Percentiles rank a stretch among this genome's conserved stretches.
phyloP scores from a whole-genome alignment of 2,113 vertebrate genomes.

The Lepidothrix coronata region DNA sequence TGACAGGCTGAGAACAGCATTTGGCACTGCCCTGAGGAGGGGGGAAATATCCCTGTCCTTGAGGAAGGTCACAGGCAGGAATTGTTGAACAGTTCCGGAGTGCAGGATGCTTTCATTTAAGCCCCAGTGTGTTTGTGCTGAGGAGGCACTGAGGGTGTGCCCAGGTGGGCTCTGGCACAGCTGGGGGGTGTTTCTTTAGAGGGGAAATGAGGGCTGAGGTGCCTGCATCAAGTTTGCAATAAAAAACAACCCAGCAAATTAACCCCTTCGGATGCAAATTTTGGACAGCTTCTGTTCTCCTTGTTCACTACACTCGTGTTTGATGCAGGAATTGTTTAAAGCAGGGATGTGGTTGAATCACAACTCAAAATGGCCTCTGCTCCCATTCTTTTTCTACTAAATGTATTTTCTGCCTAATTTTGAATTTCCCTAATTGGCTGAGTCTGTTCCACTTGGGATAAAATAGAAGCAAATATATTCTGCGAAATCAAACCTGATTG shows the following conservation, averaged over 20 bases:
- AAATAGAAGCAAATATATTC: not conserved
- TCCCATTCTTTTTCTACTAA: not conserved
- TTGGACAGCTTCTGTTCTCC: not conserved
- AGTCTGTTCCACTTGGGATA: not conserved
- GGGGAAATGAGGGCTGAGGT: not conserved
- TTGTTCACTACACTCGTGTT: not conserved
- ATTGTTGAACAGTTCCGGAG: not conserved
- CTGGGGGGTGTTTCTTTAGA: not conserved
- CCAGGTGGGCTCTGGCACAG: not conserved
- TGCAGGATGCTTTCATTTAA: not conserved
- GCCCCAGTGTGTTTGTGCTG: rapidly evolving
- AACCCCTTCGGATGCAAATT: not conserved
- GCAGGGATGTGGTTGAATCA: not conserved
- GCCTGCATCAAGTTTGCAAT: not conserved
- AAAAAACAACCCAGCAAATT: not conserved
- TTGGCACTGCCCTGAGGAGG: not conserved
- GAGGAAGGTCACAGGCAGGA: not conserved
- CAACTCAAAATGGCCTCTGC: not conserved
- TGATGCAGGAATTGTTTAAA: not conserved
- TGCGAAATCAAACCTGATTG: not conserved
- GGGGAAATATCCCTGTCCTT: not conserved
- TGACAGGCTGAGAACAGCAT: not conserved
- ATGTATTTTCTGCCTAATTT: not conserved
- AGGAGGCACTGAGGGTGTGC: not conserved
- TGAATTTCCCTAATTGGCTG: not conserved